phyloP scores from a whole-genome alignment of 2,797 vertebrate genomes.

The Buphagus erythrorhynchus region DNA sequence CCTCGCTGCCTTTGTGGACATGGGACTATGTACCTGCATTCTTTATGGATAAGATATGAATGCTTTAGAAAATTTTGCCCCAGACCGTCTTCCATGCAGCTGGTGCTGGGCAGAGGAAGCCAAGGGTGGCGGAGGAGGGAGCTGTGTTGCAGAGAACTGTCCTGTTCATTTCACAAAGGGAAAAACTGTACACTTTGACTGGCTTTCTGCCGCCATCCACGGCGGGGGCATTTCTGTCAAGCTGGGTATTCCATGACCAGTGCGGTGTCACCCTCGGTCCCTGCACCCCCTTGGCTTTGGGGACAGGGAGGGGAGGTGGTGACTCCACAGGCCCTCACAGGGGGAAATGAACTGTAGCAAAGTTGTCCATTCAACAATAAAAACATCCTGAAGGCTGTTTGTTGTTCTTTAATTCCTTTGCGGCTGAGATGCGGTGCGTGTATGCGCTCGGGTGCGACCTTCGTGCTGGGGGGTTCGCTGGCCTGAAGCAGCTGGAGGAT shows the following conservation, averaged over 20 bases:
- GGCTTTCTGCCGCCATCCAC: neutral
- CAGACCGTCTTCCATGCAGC: neutral
- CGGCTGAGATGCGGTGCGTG: rapidly evolving
- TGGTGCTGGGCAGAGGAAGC: neutral
- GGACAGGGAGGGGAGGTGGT: rapidly evolving
- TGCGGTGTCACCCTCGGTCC: rapidly evolving
- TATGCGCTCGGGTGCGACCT: rapidly evolving
- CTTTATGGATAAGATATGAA: neutral
- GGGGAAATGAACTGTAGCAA: neutral
- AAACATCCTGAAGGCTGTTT: neutral
- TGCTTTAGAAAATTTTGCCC: constrained; percentile 46
- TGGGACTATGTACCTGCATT: rapidly evolving
- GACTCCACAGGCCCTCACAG: neutral
- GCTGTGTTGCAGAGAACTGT: neutral
- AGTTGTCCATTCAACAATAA: constrained; percentile 20
- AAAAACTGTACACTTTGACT: neutral
- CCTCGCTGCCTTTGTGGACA: neutral
- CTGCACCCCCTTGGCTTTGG: rapidly evolving
- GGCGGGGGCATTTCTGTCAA: rapidly evolving
- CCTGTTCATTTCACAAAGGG: constrained; percentile 6
- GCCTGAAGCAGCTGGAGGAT: no score
- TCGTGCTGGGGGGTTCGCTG: rapidly evolving
- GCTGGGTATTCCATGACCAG: rapidly evolving
- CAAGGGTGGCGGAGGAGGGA: rapidly evolving
- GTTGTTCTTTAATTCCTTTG: neutral